These are phyloP conservation scores for Ptyas mucosa DNA, from an alignment of 2,113 vertebrate species.

Conservation along the genomic window DNA sequence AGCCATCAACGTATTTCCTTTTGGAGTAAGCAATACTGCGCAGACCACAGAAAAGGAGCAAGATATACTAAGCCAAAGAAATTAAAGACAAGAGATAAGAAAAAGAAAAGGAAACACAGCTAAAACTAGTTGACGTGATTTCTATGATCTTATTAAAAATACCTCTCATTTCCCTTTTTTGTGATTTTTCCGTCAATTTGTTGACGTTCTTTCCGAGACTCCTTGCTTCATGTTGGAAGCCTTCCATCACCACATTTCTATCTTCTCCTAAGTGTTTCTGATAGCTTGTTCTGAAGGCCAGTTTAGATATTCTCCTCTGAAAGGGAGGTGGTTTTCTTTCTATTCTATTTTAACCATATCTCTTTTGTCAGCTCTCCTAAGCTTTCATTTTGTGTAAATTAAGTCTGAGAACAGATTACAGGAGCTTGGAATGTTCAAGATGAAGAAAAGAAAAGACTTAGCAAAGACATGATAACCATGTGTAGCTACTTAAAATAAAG, in stretches of 20 bases:
- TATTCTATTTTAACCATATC: not conserved
- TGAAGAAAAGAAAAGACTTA: not conserved
- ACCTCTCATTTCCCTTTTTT: not conserved
- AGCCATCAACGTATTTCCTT: not conserved
- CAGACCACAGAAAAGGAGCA: not conserved
- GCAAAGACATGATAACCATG: not conserved
- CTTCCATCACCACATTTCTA: not conserved
- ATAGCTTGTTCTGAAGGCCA: not conserved
- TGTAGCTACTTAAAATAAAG: not conserved
- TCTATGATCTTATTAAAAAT: not conserved
- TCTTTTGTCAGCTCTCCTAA: not conserved
- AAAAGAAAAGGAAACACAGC: not conserved
- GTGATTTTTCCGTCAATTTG: not conserved
- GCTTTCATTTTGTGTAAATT: not conserved
- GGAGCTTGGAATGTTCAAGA: not conserved
- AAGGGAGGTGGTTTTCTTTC: not conserved
- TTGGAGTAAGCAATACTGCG: not conserved
- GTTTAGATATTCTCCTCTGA: not conserved
- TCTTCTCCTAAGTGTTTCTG: not conserved
- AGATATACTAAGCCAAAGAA: not conserved
- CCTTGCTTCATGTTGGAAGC: not conserved
- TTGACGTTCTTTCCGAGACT: not conserved
- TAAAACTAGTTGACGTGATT: not conserved
- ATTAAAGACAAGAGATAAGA: not conserved
- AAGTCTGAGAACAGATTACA: not conserved